phyloP scores from a whole-genome alignment of 2,113 vertebrate species.

The Anser cygnoides region DNA sequence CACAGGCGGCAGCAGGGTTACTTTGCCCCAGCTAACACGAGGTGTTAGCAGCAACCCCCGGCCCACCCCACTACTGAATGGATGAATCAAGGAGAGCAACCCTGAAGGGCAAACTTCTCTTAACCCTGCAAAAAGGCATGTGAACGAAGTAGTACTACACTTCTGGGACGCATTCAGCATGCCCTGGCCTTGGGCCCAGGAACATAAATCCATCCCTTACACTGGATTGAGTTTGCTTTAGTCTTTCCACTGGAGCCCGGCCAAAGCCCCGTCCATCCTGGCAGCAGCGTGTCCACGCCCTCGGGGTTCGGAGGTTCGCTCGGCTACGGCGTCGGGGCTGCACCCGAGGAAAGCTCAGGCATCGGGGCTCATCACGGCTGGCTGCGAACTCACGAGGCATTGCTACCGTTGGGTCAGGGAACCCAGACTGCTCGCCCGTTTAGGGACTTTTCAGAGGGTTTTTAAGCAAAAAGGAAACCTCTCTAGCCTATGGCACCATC shows the following conservation, averaged over 20 bases:
- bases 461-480: background rate
- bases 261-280: conserved; percentile 29
- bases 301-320: background rate
- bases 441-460: background rate
- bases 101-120: conserved; percentile 51
- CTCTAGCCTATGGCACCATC: background rate
- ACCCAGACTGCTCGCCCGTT: background rate
- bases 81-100: conserved; percentile 42
- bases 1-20: conserved; percentile 27
- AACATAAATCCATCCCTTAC: conserved; percentile 37
- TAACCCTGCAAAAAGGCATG: conserved; percentile 45
- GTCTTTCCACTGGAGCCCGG: conserved; percentile 14
- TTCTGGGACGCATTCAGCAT: conserved; percentile 57
- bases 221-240: conserved; percentile 27
- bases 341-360: background rate
- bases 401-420: background rate
- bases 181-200: conserved; percentile 26
- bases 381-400: background rate
- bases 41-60: background rate
- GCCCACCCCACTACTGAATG: background rate
- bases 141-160: conserved; percentile 44
- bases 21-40: conserved; percentile 39
- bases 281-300: background rate
- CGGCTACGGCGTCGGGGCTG: background rate
- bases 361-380: background rate